Base-by-base conservation (phyloP, 2,888 invertebrate genomes). In the Gymnosoma rotundatum region DNA sequence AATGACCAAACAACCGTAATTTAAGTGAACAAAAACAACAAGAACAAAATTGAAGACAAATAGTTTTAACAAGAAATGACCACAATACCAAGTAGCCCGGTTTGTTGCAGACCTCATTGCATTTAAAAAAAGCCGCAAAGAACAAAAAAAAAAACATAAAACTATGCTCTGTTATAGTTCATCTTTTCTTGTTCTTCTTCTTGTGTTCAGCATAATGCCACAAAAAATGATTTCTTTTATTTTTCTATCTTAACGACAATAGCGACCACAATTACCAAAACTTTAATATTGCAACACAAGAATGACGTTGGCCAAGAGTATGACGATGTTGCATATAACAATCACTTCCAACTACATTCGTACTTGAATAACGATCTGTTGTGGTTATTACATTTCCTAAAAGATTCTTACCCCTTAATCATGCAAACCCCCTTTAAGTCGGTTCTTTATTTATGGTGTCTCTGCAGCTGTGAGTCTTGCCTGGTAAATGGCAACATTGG, bases 251-350 rank as follows among this genome's bases (percentile, higher is more conserved):
- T 60, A 82, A 66, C 60, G 73, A 36, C 70, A 66, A 67, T 72
- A 60, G 56, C 79, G 66, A 79, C 83, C 83, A 79, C 83, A 83
- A 76, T 76, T 79, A 79, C 79, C 76, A 80, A 83, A 83, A 83
- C 75, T 79, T 83, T 66, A 70, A 64, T 74, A 78, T 64, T 66
- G 58, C 66, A 72, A 45, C 58, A 64, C 67, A 69, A 67, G 25
- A 50, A 73, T 60, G 16, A 56, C 20, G 12, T 25, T 45, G 52
- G 48, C 73, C 38, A 45, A 79, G 14, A 54, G 52, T 66, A 66
- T 21, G 69, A 54, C 61, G 58, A 52, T 80, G 73, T 73, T 79
- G 60, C 66, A 64, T 54, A 75, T 66, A 70, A 64, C 64, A 82
- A 61, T 67, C 64, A 70, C 52, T 70, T 60, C 58, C 66, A 63